phyloP scores from a whole-genome alignment of 2,113 vertebrate genomes.

The Centrocercus urophasianus region DNA sequence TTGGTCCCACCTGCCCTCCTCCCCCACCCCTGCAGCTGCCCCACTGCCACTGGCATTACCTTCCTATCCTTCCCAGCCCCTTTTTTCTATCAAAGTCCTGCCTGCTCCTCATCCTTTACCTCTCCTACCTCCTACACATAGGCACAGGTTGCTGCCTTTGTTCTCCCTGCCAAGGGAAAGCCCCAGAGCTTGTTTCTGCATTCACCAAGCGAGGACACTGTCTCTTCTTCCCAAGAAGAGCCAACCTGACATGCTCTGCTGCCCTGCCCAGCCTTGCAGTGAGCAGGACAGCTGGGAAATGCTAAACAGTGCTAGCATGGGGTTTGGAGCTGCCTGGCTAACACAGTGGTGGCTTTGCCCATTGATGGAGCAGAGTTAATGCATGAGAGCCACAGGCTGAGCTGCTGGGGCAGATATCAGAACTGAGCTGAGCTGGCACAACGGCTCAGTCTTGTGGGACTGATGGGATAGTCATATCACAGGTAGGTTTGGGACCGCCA shows the following conservation, averaged over 20 bases:
- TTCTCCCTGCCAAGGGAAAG: neutral
- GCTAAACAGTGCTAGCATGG: rapidly evolving
- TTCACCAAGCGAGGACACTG: neutral
- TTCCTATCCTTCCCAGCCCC: neutral
- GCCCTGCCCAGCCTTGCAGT: neutral
- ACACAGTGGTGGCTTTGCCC: neutral
- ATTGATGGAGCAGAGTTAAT: neutral
- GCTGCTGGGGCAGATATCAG: rapidly evolving
- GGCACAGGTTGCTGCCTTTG: rapidly evolving
- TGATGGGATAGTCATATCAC: rapidly evolving
- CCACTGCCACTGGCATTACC: neutral
- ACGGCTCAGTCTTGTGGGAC: rapidly evolving
- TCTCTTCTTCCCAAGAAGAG: neutral
- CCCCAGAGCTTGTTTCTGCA: rapidly evolving
- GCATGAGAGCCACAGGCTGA: neutral
- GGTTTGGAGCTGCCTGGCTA: neutral
- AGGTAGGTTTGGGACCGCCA: neutral
- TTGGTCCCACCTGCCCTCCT: neutral
- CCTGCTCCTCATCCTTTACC: neutral
- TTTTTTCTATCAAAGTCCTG: neutral
- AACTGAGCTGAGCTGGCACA: neutral
- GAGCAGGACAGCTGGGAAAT: rapidly evolving
- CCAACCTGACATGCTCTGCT: neutral
- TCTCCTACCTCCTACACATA: rapidly evolving
- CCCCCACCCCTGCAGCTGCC: neutral